phyloP scores from a whole-genome alignment of 2,113 vertebrate genomes.

The Tragelaphus scriptus region DNA sequence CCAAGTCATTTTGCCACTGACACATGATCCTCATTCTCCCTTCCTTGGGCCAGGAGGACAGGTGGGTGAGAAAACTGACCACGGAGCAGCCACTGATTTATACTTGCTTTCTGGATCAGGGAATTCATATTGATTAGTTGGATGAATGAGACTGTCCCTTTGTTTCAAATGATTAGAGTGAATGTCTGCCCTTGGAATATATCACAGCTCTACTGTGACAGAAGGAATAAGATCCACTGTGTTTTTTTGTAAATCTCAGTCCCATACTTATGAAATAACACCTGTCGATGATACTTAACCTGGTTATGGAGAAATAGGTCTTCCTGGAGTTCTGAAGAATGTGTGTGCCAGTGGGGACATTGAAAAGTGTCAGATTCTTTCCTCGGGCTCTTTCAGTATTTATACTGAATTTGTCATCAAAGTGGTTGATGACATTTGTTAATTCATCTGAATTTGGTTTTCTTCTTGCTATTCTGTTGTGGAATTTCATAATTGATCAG shows the following conservation, averaged over 20 bases:
- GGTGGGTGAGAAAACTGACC: slow-evolving; percentile 46
- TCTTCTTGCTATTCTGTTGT: slow-evolving; percentile 3
- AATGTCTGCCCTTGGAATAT: slow-evolving; percentile 57
- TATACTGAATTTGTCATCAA: background rate
- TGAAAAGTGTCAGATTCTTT: background rate
- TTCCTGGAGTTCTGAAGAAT: slow-evolving; percentile 12
- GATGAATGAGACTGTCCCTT: slow-evolving; percentile 44
- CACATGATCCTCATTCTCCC: background rate
- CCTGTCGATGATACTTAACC: slow-evolving; percentile 14
- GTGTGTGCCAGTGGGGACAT: background rate
- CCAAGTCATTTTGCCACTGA: slow-evolving; percentile 11
- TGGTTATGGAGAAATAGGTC: slow-evolving; percentile 29
- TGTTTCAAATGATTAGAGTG: slow-evolving; percentile 62
- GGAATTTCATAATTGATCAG: slow-evolving; percentile 13
- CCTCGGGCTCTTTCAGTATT: background rate
- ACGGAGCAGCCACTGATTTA: slow-evolving; percentile 59
- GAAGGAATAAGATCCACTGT: slow-evolving; percentile 25
- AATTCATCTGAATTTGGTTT: slow-evolving; percentile 30
- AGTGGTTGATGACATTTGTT: slow-evolving; percentile 17
- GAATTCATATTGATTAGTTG: slow-evolving; percentile 66
- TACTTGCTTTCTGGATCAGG: slow-evolving; percentile 44
- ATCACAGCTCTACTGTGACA: slow-evolving; percentile 48
- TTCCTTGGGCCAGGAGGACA: background rate
- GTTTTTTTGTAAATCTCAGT: slow-evolving; percentile 54
- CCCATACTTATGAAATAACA: slow-evolving; percentile 52